Evolutionary conservation across 2,113 vertebrate species (phyloP), one percentile per base, ranked within the genome.

Genomic region (Ariopsis seemanni): DNA sequence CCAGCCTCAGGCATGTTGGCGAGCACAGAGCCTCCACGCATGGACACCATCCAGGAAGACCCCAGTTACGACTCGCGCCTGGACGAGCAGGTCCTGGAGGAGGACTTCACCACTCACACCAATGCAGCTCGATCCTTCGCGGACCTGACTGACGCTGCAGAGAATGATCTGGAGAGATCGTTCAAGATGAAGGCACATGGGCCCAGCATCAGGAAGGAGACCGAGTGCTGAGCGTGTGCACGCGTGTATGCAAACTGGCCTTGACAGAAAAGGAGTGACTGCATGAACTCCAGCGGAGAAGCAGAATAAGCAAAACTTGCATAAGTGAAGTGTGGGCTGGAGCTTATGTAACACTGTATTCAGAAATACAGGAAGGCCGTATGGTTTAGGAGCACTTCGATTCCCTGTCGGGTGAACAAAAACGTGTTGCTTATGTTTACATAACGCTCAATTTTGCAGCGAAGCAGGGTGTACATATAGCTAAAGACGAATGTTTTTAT

Each of bases 11-110:
- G 92, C 93, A 0, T 53, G 50, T 62, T 27, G 60, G 72, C 58
- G 25, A 80, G 5, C 85, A 77, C 17, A 79, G 97, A 98, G 72
- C 96, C 95, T 90, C 96, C 95, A 2, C 94, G 96, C 60, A 99
- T 99, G 98, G 97, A 97, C 93, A 99, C 98, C 0, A 99, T 99
- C 90, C 96, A 97, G 91, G 98, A 99, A 90, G 97, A 99, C 93
- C 95, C 96, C 0, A 96, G 97, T 93, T 94, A 92, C 0, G 97
- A 99, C 94, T 97, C 97, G 0, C 96, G 96, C 52, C 90, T 94
- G 0, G 97, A 97, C 0, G 95, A 97, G 77, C 96, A 96, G 0
- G 93, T 91, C 10, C 96, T 97, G 55, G 95, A 96, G 71, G 96
- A 97, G 92, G 97, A 96, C 42, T 99, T 99, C 88, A 95, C 95